These are phyloP conservation scores for Cryptoleucopteryx plumbea DNA, from an alignment of 2,113 vertebrate genomes.

Conservation along the genomic window DNA sequence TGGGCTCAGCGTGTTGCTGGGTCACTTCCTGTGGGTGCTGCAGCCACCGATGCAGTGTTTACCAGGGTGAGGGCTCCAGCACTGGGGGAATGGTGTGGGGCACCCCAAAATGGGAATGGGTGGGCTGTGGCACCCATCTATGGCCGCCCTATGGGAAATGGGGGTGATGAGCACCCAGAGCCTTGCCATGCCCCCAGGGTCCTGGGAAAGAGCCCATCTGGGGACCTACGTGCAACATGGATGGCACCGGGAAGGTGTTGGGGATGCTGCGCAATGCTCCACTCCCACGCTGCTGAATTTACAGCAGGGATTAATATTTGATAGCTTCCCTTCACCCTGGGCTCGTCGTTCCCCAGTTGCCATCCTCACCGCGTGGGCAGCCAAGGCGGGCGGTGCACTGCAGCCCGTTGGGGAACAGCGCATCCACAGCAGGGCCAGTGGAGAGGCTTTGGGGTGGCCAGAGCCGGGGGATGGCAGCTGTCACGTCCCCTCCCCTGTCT, in stretches of 20 bases:
- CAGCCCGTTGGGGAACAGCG: neutral
- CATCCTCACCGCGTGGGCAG: fast-evolving
- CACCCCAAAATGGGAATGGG: neutral
- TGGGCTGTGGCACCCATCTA: neutral
- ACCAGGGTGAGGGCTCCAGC: neutral
- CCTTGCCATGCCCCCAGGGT: fast-evolving
- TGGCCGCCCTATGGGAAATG: neutral
- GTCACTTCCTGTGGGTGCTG: fast-evolving
- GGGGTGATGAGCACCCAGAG: neutral
- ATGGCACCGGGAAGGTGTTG: fast-evolving
- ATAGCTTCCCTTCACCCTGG: fast-evolving
- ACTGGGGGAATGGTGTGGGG: fast-evolving
- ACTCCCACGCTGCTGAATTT: fast-evolving
- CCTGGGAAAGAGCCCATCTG: neutral
- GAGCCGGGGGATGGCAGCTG: fast-evolving
- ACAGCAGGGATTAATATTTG: neutral
- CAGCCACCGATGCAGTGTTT: neutral
- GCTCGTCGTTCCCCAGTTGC: neutral
- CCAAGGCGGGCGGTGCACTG: fast-evolving
- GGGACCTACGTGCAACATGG: fast-evolving
- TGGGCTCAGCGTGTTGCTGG: neutral
- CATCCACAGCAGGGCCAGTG: neutral
- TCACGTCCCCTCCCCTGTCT: fast-evolving
- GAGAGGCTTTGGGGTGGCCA: neutral
- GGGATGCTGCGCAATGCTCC: neutral